A percentile compares a stretch with the other conserved stretches of the same genome.
phyloP scores from a whole-genome alignment of 2,888 invertebrate genomes.

The Platerodrilus igneus region DNA sequence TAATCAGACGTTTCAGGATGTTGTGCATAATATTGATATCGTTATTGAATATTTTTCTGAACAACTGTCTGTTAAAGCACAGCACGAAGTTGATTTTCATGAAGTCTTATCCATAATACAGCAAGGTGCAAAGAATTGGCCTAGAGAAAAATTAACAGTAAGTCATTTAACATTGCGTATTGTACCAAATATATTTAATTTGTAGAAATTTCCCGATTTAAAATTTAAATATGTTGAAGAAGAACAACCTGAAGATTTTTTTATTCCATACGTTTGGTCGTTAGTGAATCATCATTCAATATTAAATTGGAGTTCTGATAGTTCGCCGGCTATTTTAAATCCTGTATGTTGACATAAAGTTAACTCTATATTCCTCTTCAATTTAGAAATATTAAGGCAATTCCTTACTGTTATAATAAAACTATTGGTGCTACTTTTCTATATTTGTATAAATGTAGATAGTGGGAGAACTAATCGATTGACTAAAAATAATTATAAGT shows the following conservation, averaged over 20 bases:
- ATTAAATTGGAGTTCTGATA: conserved; percentile 42
- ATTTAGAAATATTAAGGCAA: too few species aligned
- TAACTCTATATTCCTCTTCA: too few species aligned
- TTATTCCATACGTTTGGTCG: conserved; percentile 98
- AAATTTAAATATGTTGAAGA: conserved; percentile 99
- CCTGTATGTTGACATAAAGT: conserved; percentile 34
- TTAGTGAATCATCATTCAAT: conserved; percentile 60
- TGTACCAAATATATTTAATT: conserved; percentile 17
- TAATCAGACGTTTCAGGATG: conserved; percentile 86
- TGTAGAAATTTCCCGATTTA: conserved; percentile 95
- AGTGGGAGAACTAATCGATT: too few species aligned
- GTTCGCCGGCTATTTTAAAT: conserved; percentile 28
- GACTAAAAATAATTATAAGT: too few species aligned
- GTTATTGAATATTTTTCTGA: conserved; percentile 71
- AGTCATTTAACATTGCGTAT: neutral
- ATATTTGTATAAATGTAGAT: too few species aligned
- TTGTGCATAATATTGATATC: conserved; percentile 92
- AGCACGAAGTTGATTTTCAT: conserved; percentile 71
- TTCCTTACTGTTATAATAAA: too few species aligned
- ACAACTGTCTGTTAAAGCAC: conserved; percentile 56
- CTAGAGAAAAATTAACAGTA: conserved; percentile 83
- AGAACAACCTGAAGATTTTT: conserved; percentile 97
- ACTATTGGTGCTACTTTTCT: too few species aligned
- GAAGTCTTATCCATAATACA: conserved; percentile 86
- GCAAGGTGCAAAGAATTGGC: conserved; percentile 90